These are phyloP conservation scores for Drosophila setosimentum DNA, from an alignment of 2,888 invertebrate genomes.

Conservation along the genomic window DNA sequence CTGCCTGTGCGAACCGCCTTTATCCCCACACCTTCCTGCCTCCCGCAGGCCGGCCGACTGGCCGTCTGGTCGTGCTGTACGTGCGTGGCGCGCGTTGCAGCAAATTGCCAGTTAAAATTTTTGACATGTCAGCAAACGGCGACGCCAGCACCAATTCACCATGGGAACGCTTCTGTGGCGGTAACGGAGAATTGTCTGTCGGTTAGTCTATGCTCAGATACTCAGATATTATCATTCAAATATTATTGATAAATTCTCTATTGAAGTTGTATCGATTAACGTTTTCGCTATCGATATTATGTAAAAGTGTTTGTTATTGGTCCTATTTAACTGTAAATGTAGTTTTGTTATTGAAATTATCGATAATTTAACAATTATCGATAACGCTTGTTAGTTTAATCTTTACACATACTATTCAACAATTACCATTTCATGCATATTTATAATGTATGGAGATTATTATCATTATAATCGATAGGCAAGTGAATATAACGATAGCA, in stretches of 20 bases:
- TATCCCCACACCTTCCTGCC: not conserved
- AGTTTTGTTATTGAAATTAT: not conserved
- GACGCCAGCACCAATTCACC: constrained; percentile 49
- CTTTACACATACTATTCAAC: not conserved
- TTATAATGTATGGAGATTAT: not conserved
- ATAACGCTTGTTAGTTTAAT: not conserved
- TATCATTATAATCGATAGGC: not conserved
- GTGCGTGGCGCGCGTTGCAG: constrained; percentile 69
- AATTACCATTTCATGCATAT: not conserved
- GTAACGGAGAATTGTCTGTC: constrained; percentile 10
- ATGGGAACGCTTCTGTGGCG: constrained; percentile 37
- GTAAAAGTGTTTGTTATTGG: not conserved
- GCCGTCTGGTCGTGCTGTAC: constrained; percentile 48
- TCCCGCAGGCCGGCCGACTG: constrained; percentile 25
- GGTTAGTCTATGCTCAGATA: not conserved
- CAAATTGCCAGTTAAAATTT: constrained; percentile 81
- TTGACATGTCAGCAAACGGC: constrained; percentile 78
- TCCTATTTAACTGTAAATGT: not conserved
- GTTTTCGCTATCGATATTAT: not conserved
- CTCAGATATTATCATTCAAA: not conserved
- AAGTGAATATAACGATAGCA: not conserved
- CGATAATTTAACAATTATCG: not conserved
- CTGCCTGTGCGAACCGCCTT: constrained; percentile 24
- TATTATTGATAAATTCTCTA: not conserved
- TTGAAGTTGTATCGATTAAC: not conserved